Base-by-base conservation (phyloP, 2,888 invertebrate genomes). In the Apeira syringaria region DNA sequence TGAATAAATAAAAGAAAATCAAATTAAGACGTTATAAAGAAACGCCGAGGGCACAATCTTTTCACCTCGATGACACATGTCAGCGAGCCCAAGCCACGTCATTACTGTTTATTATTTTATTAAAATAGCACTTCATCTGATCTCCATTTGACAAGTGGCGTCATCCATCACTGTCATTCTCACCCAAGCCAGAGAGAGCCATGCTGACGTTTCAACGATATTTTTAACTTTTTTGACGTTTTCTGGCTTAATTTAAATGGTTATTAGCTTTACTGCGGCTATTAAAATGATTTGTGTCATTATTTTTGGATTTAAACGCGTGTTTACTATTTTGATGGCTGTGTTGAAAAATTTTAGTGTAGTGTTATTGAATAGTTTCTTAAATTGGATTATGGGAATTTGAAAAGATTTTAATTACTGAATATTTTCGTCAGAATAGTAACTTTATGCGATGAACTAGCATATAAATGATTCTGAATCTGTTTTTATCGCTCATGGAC, bases 81-180 rank as follows among this genome's bases (percentile, higher is more conserved):
- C 15, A 15, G 15, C 15, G 7, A 6, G 20, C 20, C 7, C 7
- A 48, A 45, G 47, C 36, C 33, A 17, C 31, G 33, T 18, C 33
- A 44, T 33, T 40, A 35, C 45, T 50, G 52, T 50, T 53, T 50
- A 56, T 53, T 53, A 53, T 53, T 49, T 49, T 49, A 56, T 56
- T 45, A 49, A 53, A 53, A 47, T 41, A 46, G 48, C 48, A 48
- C 50, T 56, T 47, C 48, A 53, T 53, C 47, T 50, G 50, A 40
- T 50, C 47, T 47, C 37, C 50, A 55, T 50, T 41, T 33, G 39
- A 40, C 25, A 15, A 20, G 29, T n/a, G 6, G 3, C 24, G 39
- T 33, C 48, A 61, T 61, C 55, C 48, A 59, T 61, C 60, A 61
- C 50, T 30, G 60, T 59, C 60, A 33, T 30, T 40, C 32, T 44